A percentile compares a stretch with the other conserved stretches of the same genome.
These are phyloP conservation scores for Hypercompe scribonia DNA, from an alignment of 2,888 invertebrate genomes.

Conservation along the genomic window DNA sequence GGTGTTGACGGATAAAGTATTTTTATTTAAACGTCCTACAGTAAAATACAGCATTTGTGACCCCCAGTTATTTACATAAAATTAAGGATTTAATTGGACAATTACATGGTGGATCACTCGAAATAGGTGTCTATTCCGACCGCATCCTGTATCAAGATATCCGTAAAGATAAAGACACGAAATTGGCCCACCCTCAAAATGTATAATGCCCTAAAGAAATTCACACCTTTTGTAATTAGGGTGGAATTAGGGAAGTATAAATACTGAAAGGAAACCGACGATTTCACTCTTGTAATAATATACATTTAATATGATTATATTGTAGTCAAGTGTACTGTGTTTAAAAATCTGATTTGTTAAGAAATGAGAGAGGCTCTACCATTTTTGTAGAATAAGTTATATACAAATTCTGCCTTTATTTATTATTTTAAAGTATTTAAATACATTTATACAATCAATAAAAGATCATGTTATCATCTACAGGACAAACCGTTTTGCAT, in stretches of 20 bases:
- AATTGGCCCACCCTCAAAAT: conserved; percentile 78
- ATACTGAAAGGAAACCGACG: conserved; percentile 70
- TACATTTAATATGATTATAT: conserved; percentile 74
- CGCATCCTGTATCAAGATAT: conserved; percentile 79
- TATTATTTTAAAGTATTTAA: too few relatives aligned
- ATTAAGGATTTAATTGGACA: conserved; percentile 83
- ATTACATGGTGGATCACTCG: conserved; percentile 78
- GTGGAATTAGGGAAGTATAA: conserved; percentile 78
- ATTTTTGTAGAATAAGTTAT: too few relatives aligned
- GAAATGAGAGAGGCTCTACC: neutral
- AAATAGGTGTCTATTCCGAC: conserved; percentile 72
- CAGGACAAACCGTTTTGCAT: neutral
- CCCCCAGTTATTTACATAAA: conserved; percentile 76
- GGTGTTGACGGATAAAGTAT: conserved; percentile 39
- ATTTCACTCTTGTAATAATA: conserved; percentile 63
- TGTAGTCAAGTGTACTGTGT: conserved; percentile 24
- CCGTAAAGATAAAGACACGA: conserved; percentile 66
- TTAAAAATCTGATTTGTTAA: conserved; percentile 41
- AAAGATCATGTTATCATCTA: neutral
- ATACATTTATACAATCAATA: neutral
- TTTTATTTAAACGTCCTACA: conserved; percentile 44
- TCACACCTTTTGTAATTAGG: conserved; percentile 85
- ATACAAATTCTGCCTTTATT: too few relatives aligned
- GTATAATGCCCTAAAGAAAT: conserved; percentile 77
- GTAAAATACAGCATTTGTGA: conserved; percentile 45